phyloP scores from a whole-genome alignment of 2,797 vertebrate genomes.

The Trachurus trachurus region DNA sequence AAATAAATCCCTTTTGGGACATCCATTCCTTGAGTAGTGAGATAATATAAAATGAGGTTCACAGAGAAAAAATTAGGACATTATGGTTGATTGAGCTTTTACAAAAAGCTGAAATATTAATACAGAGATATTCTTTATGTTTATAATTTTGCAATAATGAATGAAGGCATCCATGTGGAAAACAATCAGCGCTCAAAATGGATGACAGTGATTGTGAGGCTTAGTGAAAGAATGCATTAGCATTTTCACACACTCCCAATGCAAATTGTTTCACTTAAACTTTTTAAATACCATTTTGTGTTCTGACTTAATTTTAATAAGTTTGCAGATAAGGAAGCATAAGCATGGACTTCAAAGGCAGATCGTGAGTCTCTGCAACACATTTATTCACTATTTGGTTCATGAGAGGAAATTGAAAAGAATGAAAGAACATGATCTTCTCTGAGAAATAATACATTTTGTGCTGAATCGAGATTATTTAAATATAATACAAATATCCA shows the following conservation, averaged over 20 bases:
- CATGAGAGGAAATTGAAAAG: slow-evolving; percentile 80
- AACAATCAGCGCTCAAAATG: slow-evolving; percentile 88
- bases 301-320: slow-evolving; percentile 86
- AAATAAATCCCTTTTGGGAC: slow-evolving; percentile 93
- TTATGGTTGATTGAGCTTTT: slow-evolving; percentile 91
- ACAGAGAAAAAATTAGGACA: slow-evolving; percentile 91
- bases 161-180: slow-evolving; percentile 90
- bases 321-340: slow-evolving; percentile 83
- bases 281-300: slow-evolving; percentile 88
- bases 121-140: slow-evolving; percentile 92
- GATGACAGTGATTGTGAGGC: slow-evolving; percentile 86
- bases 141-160: slow-evolving; percentile 92
- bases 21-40: slow-evolving; percentile 88
- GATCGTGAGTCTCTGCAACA: slow-evolving; percentile 72
- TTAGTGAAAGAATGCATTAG: slow-evolving; percentile 88
- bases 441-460: slow-evolving; percentile 78
- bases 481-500: slow-evolving; percentile 79
- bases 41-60: slow-evolving; percentile 93
- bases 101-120: slow-evolving; percentile 92
- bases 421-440: slow-evolving; percentile 80
- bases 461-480: slow-evolving; percentile 78
- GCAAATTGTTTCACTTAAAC: slow-evolving; percentile 90
- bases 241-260: slow-evolving; percentile 87
- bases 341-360: slow-evolving; percentile 76
- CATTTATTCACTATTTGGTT: slow-evolving; percentile 73